Percentiles rank a stretch among this genome's conserved stretches.
Conservation (phyloP, 2,888 invertebrate genomes). For the Tenthredo amoena region DNA sequence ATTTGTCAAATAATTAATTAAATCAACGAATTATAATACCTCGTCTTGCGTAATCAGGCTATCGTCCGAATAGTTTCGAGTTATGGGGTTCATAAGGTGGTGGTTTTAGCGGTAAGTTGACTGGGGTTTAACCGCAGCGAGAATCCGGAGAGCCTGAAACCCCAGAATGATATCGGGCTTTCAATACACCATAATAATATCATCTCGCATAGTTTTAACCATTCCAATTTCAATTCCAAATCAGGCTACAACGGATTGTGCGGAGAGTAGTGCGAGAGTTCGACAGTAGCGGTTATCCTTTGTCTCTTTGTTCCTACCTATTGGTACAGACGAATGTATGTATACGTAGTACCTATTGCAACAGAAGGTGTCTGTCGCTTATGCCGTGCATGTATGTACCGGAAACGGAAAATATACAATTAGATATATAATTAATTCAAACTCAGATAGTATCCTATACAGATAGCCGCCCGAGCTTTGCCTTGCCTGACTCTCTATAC, state of each 20-base stretch:
- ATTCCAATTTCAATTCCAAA: not conserved
- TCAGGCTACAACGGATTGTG: not conserved
- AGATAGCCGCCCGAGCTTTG: not conserved
- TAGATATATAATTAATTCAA: conserved; percentile 37
- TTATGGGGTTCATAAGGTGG: not conserved
- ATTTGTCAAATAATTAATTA: not conserved
- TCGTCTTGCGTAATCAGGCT: not conserved
- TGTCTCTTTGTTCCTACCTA: conserved; percentile 29
- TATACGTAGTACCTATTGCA: not conserved
- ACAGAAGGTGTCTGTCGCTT: conserved; percentile 26
- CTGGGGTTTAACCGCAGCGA: not conserved
- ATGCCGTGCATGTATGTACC: conserved; percentile 8
- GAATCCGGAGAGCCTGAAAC: not conserved
- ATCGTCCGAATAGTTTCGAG: not conserved
- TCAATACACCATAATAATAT: not conserved
- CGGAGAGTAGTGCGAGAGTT: not conserved
- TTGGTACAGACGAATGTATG: not conserved
- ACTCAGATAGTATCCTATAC: conserved; percentile 10
- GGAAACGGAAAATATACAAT: conserved; percentile 49
- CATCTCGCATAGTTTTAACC: conserved; percentile 7
- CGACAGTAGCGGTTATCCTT: not conserved
- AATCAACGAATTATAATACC: not conserved
- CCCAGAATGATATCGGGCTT: not conserved
- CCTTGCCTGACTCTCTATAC: not conserved
- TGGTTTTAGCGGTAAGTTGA: not conserved